Base-by-base conservation (phyloP, 2,888 invertebrate genomes). In the Seira ritae region DNA sequence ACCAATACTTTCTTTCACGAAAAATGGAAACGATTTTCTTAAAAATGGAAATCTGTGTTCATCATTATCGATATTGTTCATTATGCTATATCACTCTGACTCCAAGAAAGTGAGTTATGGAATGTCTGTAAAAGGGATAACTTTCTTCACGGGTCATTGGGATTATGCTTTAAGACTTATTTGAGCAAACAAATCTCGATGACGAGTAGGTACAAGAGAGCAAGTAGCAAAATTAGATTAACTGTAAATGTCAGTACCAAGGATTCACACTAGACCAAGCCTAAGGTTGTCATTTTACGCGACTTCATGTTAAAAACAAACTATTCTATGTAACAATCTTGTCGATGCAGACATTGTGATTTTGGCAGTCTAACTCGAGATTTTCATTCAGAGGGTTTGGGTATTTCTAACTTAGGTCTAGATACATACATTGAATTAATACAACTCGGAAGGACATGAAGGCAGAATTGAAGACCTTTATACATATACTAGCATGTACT, bases 121-220 rank as follows among this genome's bases (percentile, higher is more conserved):
- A 42, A 12, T 12, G 12, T 6, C 60, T n/a, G n/a, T n/a, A n/a
- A n/a, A n/a, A n/a, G 17, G 12, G 20, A 19, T 2, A 62, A 62
- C 62, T 62, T 62, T 50, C 50, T 19, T 62, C 10, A 62, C 62
- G 62, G 62, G 62, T 62, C 62, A 62, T 62, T 62, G 62, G 4
- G 10, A 12, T 8, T 20, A 62, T 20, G 8, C 20, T 62, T 62
- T 2, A 20, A 62, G 62, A 62, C 20, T 62, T 62, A 62, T 12
- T n/a, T 19, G 62, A 19, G 20, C 62, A n/a, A n/a, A n/a, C n/a
- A n/a, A n/a, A n/a, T n/a, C n/a, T n/a, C n/a, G n/a, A n/a, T n/a
- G n/a, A n/a, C n/a, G n/a, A 62, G 4, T 6, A 62, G 12, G 50
- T 20, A 22, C 20, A 6, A 20, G 60, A 60, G 4, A 17, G 60